Conservation (phyloP, 2,113 vertebrate species). For the Alexandromys fortis region DNA sequence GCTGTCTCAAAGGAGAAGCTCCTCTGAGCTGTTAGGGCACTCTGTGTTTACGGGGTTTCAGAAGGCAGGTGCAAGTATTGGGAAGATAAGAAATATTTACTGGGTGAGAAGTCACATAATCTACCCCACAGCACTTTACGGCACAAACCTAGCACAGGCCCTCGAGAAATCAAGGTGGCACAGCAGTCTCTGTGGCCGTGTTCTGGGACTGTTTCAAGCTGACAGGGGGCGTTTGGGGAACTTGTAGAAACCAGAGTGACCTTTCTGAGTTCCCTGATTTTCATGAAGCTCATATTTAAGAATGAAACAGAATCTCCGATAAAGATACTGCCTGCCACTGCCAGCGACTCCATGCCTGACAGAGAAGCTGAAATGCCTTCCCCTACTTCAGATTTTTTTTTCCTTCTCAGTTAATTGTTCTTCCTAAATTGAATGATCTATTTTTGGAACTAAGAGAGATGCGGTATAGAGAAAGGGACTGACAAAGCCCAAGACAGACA, state of each 20-base stretch:
- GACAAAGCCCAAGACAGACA: conserved; percentile 58
- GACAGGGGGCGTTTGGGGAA: not conserved
- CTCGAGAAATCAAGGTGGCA: not conserved
- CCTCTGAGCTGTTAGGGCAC: not conserved
- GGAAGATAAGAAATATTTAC: not conserved
- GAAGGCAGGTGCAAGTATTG: not conserved
- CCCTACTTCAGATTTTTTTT: conserved; percentile 58
- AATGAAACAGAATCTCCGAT: not conserved
- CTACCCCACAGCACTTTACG: not conserved
- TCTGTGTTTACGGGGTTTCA: not conserved
- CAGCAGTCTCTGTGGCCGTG: not conserved
- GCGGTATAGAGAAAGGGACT: conserved; percentile 64
- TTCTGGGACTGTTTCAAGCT: not conserved
- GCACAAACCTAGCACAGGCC: not conserved
- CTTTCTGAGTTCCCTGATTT: not conserved
- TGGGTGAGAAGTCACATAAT: not conserved
- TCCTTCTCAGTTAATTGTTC: conserved; percentile 74
- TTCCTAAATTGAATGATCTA: conserved; percentile 77
- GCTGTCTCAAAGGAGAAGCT: not conserved
- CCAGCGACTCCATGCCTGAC: conserved; percentile 16
- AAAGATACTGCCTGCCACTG: not conserved
- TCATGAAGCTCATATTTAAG: not conserved
- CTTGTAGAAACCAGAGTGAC: not conserved
- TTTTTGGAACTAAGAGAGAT: conserved; percentile 76
- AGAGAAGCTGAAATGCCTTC: conserved; percentile 57